Percentiles rank a stretch among this genome's conserved stretches.
Conservation (phyloP, 2,113 vertebrate species). For the Trogon melanurus region DNA sequence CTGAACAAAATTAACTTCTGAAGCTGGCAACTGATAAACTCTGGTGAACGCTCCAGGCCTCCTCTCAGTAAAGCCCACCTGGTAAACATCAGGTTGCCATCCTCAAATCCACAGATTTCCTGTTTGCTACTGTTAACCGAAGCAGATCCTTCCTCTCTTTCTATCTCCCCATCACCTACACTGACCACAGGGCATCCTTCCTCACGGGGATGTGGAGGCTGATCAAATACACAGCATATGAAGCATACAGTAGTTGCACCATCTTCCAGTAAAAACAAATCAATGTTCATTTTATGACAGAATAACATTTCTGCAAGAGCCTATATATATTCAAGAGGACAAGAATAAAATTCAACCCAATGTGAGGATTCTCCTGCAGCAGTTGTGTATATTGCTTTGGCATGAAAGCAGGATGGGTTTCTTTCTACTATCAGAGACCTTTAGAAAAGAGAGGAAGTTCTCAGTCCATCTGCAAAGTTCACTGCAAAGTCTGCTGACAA, state of each 20-base stretch:
- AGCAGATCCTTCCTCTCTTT: neutral
- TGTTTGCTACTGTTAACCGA: neutral
- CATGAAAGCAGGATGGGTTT: neutral
- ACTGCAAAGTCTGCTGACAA: neutral
- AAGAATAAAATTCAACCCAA: neutral
- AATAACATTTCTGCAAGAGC: neutral
- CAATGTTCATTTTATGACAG: neutral
- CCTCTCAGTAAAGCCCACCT: neutral
- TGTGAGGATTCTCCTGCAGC: neutral
- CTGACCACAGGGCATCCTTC: neutral
- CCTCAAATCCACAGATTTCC: neutral
- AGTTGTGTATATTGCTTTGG: neutral
- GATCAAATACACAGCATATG: neutral
- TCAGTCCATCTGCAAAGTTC: neutral
- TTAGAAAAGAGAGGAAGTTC: neutral
- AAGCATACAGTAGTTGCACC: neutral
- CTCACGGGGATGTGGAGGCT: neutral
- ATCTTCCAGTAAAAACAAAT: neutral
- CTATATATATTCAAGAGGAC: neutral
- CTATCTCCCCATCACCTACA: neutral
- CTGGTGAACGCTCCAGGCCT: neutral
- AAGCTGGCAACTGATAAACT: neutral
- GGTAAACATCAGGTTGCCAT: neutral
- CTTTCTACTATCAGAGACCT: neutral
- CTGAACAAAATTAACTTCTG: slow-evolving; percentile 32